Conservation (phyloP, 2,797 vertebrate species). For the Natrix natrix region DNA sequence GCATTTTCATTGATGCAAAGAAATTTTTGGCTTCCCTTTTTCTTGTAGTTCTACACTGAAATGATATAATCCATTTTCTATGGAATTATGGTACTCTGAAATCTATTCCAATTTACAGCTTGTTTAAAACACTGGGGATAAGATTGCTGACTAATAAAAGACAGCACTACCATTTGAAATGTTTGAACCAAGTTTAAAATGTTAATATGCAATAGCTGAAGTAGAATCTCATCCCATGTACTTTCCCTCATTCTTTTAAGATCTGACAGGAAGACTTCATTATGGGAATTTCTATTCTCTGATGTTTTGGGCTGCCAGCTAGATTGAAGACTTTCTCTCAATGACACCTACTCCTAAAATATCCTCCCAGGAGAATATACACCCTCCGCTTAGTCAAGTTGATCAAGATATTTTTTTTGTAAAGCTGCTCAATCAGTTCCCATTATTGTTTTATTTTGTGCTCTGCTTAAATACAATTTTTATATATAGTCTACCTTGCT, state of each 20-base stretch:
- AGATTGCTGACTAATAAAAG: background rate
- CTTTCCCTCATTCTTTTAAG: background rate
- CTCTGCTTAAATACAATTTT: background rate
- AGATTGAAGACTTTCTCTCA: background rate
- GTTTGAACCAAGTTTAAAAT: background rate
- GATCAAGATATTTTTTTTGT: background rate
- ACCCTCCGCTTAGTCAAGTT: background rate
- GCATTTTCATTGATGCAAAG: background rate
- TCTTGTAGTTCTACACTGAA: background rate
- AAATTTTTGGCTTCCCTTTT: background rate
- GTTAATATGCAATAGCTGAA: background rate
- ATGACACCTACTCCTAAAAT: background rate
- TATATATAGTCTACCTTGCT: conserved; percentile 1
- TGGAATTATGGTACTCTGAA: background rate
- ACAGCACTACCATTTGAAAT: background rate
- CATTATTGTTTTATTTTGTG: background rate
- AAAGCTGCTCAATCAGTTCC: background rate
- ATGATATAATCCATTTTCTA: background rate
- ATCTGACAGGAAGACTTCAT: background rate
- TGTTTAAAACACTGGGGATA: background rate
- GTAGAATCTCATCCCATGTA: background rate
- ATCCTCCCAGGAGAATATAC: background rate
- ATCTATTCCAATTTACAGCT: background rate
- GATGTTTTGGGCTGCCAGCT: background rate
- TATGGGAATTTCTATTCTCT: background rate